Percentiles rank a stretch among this genome's conserved stretches.
phyloP scores from a whole-genome alignment of 2,888 invertebrate genomes.

The Neoscelio sp. region DNA sequence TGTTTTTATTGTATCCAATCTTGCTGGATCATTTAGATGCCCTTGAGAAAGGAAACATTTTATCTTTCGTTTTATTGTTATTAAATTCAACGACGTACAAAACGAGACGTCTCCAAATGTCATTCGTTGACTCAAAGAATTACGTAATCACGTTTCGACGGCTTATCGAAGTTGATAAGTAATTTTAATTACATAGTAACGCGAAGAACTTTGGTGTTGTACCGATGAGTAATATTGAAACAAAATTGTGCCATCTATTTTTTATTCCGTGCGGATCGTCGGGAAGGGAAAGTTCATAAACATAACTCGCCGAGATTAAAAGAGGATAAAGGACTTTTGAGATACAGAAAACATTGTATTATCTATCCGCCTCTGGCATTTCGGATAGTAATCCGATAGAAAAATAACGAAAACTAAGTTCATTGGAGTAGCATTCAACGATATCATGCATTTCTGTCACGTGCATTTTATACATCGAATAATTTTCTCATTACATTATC shows the following conservation, averaged over 20 bases:
- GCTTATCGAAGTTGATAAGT: neutral
- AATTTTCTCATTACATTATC: constrained; percentile 51
- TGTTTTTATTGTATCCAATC: constrained; percentile 63
- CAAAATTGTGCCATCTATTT: constrained; percentile 41
- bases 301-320: constrained; percentile 57
- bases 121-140: constrained; percentile 7
- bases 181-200: constrained; percentile 14
- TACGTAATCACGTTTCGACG: neutral
- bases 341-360: constrained; percentile 59
- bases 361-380: constrained; percentile 53
- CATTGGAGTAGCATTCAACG: constrained; percentile 30
- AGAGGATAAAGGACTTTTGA: constrained; percentile 55
- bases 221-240: constrained; percentile 20
- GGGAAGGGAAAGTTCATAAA: constrained; percentile 48
- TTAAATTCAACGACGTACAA: constrained; percentile 28
- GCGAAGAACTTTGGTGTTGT: neutral
- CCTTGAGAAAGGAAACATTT: constrained; percentile 28
- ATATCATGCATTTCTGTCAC: constrained; percentile 57
- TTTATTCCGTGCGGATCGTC: constrained; percentile 42
- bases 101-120: constrained; percentile 5
- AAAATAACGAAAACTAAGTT: constrained; percentile 58
- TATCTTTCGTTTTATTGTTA: constrained; percentile 32
- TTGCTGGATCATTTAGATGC: constrained; percentile 50
- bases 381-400: constrained; percentile 59
- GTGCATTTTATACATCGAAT: constrained; percentile 53